Percentiles rank a stretch among this genome's conserved stretches.
Evolutionary conservation across 2,888 invertebrate species (phyloP).

Genomic region (Dolichopus griseipennis): DNA sequence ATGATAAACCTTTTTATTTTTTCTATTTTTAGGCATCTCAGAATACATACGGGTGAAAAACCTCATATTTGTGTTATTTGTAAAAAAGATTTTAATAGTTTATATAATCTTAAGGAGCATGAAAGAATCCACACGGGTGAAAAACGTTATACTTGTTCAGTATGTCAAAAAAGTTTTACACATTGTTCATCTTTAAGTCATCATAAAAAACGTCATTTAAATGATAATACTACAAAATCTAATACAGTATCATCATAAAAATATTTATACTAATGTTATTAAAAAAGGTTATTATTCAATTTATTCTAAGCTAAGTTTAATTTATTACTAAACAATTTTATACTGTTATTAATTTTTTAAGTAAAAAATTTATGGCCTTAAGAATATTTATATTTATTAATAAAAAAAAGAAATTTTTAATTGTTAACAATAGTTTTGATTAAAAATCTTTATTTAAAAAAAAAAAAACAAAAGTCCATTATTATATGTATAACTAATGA

Average conservation of each 20-base stretch:
- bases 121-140: slow-evolving; percentile 47
- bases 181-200: neutral
- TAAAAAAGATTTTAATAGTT: slow-evolving; percentile 35
- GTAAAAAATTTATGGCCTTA: too few relatives aligned
- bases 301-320: too few relatives aligned
- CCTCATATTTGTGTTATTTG: slow-evolving; percentile 38
- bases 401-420: too few relatives aligned
- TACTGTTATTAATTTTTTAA: too few relatives aligned
- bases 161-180: slow-evolving; percentile 35
- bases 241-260: too few relatives aligned
- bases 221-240: neutral
- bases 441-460: too few relatives aligned
- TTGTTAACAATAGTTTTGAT: too few relatives aligned
- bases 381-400: too few relatives aligned
- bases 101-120: neutral
- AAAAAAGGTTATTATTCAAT: too few relatives aligned
- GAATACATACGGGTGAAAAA: slow-evolving; percentile 7
- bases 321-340: too few relatives aligned
- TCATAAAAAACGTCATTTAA: slow-evolving; percentile 8
- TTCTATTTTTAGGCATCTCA: neutral
- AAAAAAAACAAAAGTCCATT: neutral
- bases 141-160: slow-evolving; percentile 23
- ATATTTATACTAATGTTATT: too few relatives aligned
- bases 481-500: slow-evolving; percentile 51
- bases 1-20: neutral